Evolutionary conservation across 1,140 invertebrate genomes (phyloP).

Genomic region (Cydia strobilella): DNA sequence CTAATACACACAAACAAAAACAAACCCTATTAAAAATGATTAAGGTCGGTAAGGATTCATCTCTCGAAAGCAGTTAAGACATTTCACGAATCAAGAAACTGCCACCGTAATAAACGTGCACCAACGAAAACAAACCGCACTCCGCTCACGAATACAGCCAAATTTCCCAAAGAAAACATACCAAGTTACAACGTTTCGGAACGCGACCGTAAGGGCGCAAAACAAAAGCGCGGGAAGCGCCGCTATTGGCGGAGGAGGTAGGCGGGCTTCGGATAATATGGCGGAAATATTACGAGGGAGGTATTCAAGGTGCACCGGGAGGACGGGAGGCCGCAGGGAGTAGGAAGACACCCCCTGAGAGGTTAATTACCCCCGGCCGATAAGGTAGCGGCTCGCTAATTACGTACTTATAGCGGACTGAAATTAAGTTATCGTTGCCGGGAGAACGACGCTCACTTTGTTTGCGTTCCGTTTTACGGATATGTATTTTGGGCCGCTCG

Average conservation of each 20-base stretch:
- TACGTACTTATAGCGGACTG: conserved; percentile 80
- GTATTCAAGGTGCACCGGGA: conserved; percentile 68
- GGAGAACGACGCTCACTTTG: conserved; percentile 76
- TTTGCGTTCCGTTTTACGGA: conserved; percentile 77
- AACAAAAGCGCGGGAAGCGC: conserved; percentile 78
- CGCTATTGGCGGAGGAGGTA: conserved; percentile 76
- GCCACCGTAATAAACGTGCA: conserved; percentile 68
- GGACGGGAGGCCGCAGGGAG: conserved; percentile 42
- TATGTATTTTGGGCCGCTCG: conserved; percentile 65
- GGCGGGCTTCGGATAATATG: conserved; percentile 76
- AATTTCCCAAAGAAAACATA: conserved; percentile 72
- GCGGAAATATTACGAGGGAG: conserved; percentile 77
- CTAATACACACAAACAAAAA: conserved; percentile 34
- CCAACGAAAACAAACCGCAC: conserved; percentile 74
- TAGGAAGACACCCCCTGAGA: conserved; percentile 56
- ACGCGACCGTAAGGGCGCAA: conserved; percentile 63
- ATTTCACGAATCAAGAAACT: conserved; percentile 45
- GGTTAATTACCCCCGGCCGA: conserved; percentile 79
- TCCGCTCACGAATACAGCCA: conserved; percentile 67
- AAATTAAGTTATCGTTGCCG: conserved; percentile 79
- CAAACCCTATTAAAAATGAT: conserved; percentile 35
- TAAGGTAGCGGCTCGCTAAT: conserved; percentile 79
- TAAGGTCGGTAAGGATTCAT: conserved; percentile 41
- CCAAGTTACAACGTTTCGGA: conserved; percentile 75
- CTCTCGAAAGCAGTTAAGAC: conserved; percentile 50